A percentile compares a stretch with the other conserved stretches of the same genome.
phyloP scores from a whole-genome alignment of 2,888 invertebrate genomes.

The Pseudococcus longispinus region DNA sequence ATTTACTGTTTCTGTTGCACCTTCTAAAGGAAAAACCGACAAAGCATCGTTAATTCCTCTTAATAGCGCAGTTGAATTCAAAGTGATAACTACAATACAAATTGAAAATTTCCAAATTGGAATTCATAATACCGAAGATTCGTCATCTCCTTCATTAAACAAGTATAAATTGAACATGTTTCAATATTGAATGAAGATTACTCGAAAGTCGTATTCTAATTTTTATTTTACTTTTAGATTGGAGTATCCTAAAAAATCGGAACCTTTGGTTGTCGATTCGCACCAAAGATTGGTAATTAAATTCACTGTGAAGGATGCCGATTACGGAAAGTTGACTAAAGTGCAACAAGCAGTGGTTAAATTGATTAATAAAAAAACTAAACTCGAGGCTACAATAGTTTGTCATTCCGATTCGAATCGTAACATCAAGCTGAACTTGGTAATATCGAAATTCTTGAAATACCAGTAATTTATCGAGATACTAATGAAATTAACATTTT shows the following conservation, averaged over 20 bases:
- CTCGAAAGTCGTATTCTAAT: slow-evolving; percentile 25
- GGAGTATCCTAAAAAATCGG: slow-evolving; percentile 73
- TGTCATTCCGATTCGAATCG: slow-evolving; percentile 83
- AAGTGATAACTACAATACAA: slow-evolving; percentile 68
- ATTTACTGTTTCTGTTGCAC: slow-evolving; percentile 62
- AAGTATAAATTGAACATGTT: slow-evolving; percentile 62
- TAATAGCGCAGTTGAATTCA: not conserved
- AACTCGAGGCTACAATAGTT: slow-evolving; percentile 91
- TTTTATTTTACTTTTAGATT: slow-evolving; percentile 67
- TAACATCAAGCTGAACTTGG: slow-evolving; percentile 89
- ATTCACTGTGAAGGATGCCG: slow-evolving; percentile 78
- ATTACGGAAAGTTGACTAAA: slow-evolving; percentile 71
- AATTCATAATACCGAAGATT: slow-evolving; percentile 86
- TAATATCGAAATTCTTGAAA: slow-evolving; percentile 61
- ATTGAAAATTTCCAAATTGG: slow-evolving; percentile 84
- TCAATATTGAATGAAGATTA: not conserved
- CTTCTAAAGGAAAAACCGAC: slow-evolving; percentile 4
- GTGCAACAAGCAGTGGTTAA: slow-evolving; percentile 90
- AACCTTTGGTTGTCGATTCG: slow-evolving; percentile 81
- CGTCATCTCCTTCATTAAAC: slow-evolving; percentile 78
- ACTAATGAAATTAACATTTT: not conserved
- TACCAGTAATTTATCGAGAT: not conserved
- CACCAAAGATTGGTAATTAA: slow-evolving; percentile 87
- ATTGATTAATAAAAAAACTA: slow-evolving; percentile 70
- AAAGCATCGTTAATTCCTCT: not conserved